Base-by-base conservation (phyloP, 1,140 invertebrate species). In the Drosophila sp. region DNA sequence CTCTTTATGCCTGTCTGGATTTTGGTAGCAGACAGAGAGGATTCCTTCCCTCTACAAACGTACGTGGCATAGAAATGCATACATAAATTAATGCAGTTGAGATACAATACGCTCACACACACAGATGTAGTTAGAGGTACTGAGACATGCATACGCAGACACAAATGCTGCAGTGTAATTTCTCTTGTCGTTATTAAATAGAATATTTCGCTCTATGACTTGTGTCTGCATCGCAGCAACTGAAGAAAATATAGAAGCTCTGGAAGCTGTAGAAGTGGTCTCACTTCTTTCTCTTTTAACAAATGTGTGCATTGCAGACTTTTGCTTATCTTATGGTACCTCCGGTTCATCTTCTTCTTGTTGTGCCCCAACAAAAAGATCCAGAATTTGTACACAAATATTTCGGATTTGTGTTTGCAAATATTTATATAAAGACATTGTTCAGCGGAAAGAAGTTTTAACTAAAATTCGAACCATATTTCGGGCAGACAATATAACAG, bases 11-110 rank as follows among this genome's bases (percentile, higher is more conserved):
- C 74, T 41, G 75, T 76, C 75, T 79, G 82, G 79, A 66, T 87
- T 73, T 76, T 79, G 78, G 83, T 70, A 76, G 34, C 45, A 67
- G 34, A 29, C 29, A 18, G 13, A 29, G 54, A 59, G 59, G 50
- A 45, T 58, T 48, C 1, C 13, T 34, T 27, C n/a, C n/a, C 58
- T 38, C 48, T 38, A 54, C 62, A 59, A 59, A 63, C 34, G 78
- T 87, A 87, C 82, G 81, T 86, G 81, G 71, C 67, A 70, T 75
- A 69, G 63, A 73, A 46, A 59, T 89, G 70, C 75, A 73, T 87
- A 82, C 82, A 87, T 87, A 87, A 87, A 87, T 87, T 87, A 87
- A 87, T 87, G 82, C 83, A 82, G 78, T 64, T 58, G 83, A 73
- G 72, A 79, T 79, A 76, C 82, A 72, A 81, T 66, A 72, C 78